These are phyloP conservation scores for Frankliniella fusca DNA, from an alignment of 2,888 invertebrate species.

Conservation along the genomic window DNA sequence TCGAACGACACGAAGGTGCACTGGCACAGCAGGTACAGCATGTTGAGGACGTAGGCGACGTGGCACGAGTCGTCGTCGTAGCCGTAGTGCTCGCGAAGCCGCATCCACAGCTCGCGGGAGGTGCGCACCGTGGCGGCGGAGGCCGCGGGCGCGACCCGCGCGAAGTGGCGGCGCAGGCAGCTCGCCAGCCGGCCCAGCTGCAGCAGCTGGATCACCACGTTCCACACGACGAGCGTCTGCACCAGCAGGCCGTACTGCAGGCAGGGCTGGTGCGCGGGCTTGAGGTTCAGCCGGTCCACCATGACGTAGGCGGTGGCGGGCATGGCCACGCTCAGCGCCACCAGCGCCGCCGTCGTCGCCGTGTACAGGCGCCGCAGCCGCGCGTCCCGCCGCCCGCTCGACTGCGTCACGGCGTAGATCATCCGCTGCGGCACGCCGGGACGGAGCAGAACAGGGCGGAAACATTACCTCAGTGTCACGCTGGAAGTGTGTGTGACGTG, in stretches of 20 bases:
- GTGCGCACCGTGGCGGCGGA: background rate
- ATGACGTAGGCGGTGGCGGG: background rate
- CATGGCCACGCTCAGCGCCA: background rate
- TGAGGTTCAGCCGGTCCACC: background rate
- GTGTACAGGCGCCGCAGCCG: background rate
- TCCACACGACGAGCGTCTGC: background rate
- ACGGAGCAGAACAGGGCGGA: background rate
- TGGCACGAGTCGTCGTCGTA: background rate
- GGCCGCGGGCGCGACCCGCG: background rate
- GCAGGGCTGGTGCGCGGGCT: background rate
- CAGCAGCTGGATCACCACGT: slow-evolving; percentile 7
- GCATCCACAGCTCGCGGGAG: background rate
- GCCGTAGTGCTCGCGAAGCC: background rate
- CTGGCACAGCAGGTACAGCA: background rate
- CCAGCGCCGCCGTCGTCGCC: background rate
- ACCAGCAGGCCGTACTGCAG: background rate
- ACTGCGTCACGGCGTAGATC: background rate
- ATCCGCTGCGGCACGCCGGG: background rate
- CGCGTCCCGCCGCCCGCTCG: background rate
- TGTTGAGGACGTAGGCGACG: background rate
- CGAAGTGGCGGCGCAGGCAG: background rate
- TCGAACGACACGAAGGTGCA: background rate
- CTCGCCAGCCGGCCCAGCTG: background rate
- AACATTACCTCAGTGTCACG: too few species aligned
- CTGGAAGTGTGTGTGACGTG: too few species aligned